These are phyloP conservation scores for Limnephilus auricula DNA, from an alignment of 2,888 invertebrate species.

Conservation along the genomic window DNA sequence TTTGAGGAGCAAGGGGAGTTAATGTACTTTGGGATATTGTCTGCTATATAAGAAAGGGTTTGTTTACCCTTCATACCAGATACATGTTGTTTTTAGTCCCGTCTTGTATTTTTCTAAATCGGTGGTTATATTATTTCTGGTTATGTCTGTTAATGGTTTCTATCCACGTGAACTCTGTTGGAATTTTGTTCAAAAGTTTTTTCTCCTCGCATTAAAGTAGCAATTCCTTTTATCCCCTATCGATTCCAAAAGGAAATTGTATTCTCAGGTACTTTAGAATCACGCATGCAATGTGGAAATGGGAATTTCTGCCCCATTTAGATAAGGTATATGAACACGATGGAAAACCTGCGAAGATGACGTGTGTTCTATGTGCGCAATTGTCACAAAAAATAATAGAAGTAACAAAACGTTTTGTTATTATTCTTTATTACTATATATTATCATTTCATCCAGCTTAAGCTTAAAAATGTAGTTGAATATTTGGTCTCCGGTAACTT, in stretches of 20 bases:
- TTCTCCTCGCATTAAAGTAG: constrained; percentile 10
- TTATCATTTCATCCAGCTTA: not conserved
- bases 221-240: constrained; percentile 39
- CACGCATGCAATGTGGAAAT: constrained; percentile 30
- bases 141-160: not conserved
- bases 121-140: not conserved
- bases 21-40: no score
- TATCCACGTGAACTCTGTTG: constrained; percentile 14
- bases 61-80: not conserved
- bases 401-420: not conserved
- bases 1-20: not conserved
- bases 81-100: not conserved
- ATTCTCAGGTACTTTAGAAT: constrained; percentile 3
- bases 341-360: not conserved
- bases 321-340: constrained; percentile 11
- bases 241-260: not conserved
- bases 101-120: not conserved
- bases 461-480: no score
- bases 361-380: not conserved
- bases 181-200: constrained; percentile 3
- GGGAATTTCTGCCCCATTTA: not conserved
- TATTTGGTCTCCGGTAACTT: no score
- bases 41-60: not conserved
- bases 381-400: not conserved
- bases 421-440: not conserved